Evolutionary conservation across 2,888 invertebrate genomes (phyloP).

Genomic region (Drosophila monieri): DNA sequence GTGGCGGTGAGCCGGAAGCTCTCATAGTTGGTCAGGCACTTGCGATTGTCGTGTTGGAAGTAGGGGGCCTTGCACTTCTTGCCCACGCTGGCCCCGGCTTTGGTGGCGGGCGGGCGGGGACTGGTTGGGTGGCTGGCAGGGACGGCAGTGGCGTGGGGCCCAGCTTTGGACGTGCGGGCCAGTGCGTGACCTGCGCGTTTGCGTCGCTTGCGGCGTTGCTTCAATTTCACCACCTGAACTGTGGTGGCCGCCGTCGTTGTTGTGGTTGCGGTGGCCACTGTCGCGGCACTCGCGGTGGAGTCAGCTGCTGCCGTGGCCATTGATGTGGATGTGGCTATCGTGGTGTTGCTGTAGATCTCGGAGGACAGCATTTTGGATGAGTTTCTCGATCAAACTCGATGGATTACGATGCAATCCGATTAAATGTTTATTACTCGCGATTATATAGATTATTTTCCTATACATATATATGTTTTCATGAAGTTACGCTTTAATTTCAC

Average conservation of each 20-base stretch:
- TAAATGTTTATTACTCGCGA: neutral
- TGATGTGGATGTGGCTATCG: conserved; percentile 38
- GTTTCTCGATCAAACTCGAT: neutral
- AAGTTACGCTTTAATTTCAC: neutral
- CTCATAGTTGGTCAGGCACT: conserved; percentile 70
- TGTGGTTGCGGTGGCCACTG: conserved; percentile 45
- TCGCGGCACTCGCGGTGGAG: conserved; percentile 34
- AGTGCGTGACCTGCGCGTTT: conserved; percentile 67
- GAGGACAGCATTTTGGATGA: conserved; percentile 67
- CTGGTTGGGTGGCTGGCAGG: conserved; percentile 5
- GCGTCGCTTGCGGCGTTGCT: conserved; percentile 66
- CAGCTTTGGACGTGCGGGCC: conserved; percentile 12
- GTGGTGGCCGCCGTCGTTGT: conserved; percentile 49
- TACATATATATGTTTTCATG: neutral
- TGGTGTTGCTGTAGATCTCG: conserved; percentile 61
- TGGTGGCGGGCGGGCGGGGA: conserved; percentile 3
- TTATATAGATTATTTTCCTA: neutral
- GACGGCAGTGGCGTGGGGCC: conserved; percentile 14
- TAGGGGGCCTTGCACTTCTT: conserved; percentile 77
- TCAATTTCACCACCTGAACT: conserved; percentile 64
- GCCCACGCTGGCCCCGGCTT: conserved; percentile 25
- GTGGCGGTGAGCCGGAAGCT: conserved; percentile 65
- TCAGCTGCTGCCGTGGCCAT: conserved; percentile 16
- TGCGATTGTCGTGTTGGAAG: conserved; percentile 82
- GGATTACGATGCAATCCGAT: neutral